phyloP scores from a whole-genome alignment of 2,113 vertebrate species.

The Plotosus lineatus region DNA sequence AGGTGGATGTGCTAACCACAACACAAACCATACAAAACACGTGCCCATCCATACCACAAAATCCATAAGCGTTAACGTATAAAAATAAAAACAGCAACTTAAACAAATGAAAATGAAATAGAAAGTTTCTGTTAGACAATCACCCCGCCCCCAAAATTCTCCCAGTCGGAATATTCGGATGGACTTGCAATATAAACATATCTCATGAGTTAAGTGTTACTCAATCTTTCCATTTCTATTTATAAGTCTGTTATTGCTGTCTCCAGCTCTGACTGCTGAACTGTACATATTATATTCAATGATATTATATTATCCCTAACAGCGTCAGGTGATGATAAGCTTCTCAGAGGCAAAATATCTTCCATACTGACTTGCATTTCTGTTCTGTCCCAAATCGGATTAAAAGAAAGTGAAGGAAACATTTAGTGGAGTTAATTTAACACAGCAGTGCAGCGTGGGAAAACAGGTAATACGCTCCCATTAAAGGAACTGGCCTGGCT shows the following conservation, averaged over 20 bases:
- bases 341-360: neutral
- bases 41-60: too few relatives aligned
- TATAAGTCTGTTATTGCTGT: neutral
- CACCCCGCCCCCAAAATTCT: too few relatives aligned
- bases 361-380: neutral
- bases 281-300: neutral
- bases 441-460: neutral
- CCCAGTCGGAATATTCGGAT: neutral
- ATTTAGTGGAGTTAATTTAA: neutral
- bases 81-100: too few relatives aligned
- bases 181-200: neutral
- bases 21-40: too few relatives aligned
- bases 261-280: neutral
- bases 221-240: constrained; percentile 1
- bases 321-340: neutral
- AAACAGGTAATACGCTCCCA: neutral
- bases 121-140: too few relatives aligned
- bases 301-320: neutral
- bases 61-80: too few relatives aligned
- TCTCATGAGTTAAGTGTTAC: neutral
- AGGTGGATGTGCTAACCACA: too few relatives aligned
- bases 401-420: neutral
- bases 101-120: too few relatives aligned
- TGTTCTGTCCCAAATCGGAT: constrained; percentile 3
- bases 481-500: neutral